These are phyloP conservation scores for Brachionus rubens DNA, from an alignment of 1,140 invertebrate genomes.

Conservation along the genomic window DNA sequence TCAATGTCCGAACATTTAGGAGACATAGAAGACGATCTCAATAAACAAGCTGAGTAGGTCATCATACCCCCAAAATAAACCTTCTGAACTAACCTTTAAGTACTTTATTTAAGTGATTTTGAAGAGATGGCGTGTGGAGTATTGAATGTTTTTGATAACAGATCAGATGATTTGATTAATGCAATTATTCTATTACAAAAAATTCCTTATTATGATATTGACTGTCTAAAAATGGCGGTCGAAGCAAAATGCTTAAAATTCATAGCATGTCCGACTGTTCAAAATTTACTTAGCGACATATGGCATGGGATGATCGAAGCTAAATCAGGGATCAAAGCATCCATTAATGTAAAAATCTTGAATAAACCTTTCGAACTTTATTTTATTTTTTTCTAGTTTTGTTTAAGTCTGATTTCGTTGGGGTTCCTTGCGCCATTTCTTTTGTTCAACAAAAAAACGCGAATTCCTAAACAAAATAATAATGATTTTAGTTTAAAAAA, in stretches of 20 bases:
- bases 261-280: conserved; percentile 29
- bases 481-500: not conserved
- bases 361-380: no score
- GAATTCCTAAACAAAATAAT: not conserved
- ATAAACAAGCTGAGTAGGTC: conserved; percentile 47
- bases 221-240: conserved; percentile 21
- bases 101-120: conserved; percentile 52
- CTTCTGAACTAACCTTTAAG: conserved; percentile 33
- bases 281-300: conserved; percentile 35
- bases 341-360: not conserved
- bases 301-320: conserved; percentile 29
- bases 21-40: conserved; percentile 51
- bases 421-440: conserved; percentile 20
- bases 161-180: conserved; percentile 42
- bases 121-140: conserved; percentile 54
- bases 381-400: no score
- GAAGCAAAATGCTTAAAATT: conserved; percentile 35
- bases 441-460: not conserved
- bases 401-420: not conserved
- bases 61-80: not conserved
- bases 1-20: conserved; percentile 50
- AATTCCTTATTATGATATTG: conserved; percentile 43
- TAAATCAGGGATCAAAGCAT: not conserved
- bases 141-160: conserved; percentile 50
- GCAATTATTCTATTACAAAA: conserved; percentile 34